Conservation (phyloP, 2,113 vertebrate species). For the Lipotes vexillifer region DNA sequence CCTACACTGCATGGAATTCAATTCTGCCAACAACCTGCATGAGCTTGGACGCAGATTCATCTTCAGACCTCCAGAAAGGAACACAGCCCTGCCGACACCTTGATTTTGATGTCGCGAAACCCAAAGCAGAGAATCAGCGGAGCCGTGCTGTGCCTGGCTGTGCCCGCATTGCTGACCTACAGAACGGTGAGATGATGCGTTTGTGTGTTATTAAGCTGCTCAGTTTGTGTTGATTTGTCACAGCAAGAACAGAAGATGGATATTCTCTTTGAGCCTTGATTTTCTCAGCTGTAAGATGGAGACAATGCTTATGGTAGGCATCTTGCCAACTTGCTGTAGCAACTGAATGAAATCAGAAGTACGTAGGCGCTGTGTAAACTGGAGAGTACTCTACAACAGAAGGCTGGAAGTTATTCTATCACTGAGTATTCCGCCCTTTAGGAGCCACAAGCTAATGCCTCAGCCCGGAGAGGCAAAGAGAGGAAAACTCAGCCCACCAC, state of each 20-base stretch:
- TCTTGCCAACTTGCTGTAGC: neutral
- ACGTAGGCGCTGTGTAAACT: neutral
- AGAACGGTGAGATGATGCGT: neutral
- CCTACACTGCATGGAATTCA: neutral
- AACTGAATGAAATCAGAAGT: neutral
- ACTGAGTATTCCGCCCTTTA: too few species aligned
- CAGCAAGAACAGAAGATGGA: neutral
- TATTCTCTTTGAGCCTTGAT: neutral
- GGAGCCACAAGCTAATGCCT: neutral
- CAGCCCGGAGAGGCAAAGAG: neutral
- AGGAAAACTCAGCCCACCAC: neutral
- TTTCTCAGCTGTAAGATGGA: neutral
- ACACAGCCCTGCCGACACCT: neutral
- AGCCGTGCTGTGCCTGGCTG: fast-evolving
- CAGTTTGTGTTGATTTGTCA: neutral
- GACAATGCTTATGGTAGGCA: too few species aligned
- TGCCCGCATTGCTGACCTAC: neutral
- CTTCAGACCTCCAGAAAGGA: neutral
- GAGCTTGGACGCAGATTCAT: neutral
- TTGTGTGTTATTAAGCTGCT: neutral
- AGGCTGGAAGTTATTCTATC: neutral
- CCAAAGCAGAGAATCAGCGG: neutral
- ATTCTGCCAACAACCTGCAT: neutral
- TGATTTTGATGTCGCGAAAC: neutral
- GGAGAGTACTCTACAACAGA: neutral